Evolutionary conservation across 1,140 invertebrate genomes (phyloP), one percentile per base, ranked within the genome.

Genomic region (Drosophila kurseongensis): DNA sequence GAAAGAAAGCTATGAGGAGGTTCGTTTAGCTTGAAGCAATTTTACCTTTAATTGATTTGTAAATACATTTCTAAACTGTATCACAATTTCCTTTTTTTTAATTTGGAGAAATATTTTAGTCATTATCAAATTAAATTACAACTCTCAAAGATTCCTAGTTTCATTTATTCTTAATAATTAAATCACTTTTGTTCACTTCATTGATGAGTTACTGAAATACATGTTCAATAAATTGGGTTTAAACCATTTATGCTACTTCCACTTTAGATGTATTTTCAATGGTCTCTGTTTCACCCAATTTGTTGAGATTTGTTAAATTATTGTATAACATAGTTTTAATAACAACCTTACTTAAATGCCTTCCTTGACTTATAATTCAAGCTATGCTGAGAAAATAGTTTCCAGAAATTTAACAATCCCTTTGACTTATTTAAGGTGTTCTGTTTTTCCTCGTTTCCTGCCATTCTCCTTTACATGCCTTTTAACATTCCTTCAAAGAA

Each of bases 21-120:
- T 2, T 44, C n/a, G 5, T 12, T 35, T 29, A 10, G 13, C 57
- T 16, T 14, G 1, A 27, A 54, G 32, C n/a, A n/a, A 55, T 38
- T 54, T 59, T 59, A 54, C 29, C 50, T 58, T 32, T 12, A 32
- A 52, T 58, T 58, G 42, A 58, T 50, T 58, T 32, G 8, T 2
- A 18, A n/a, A 6, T 32, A 58, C 1, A 52, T 51, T n/a, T 41
- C n/a, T 41, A 8, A 41, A 40, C n/a, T 32, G 7, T 8, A 8
- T 32, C 1, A 32, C 29, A 32, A 32, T 32, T 32, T 8, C 6
- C 23, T 23, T 23, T 7, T 32, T 8, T 6, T 6, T 1, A 32
- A 1, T 32, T 32, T 7, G 8, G 6, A 1, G 5, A 32, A 1
- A 32, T 32, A 32, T 8, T 32, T 8, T 7, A 32, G 29, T 7